Percentiles rank a stretch among this genome's conserved stretches.
Evolutionary conservation across 2,113 vertebrate genomes (phyloP).

Genomic region (Calidris pygmaea): DNA sequence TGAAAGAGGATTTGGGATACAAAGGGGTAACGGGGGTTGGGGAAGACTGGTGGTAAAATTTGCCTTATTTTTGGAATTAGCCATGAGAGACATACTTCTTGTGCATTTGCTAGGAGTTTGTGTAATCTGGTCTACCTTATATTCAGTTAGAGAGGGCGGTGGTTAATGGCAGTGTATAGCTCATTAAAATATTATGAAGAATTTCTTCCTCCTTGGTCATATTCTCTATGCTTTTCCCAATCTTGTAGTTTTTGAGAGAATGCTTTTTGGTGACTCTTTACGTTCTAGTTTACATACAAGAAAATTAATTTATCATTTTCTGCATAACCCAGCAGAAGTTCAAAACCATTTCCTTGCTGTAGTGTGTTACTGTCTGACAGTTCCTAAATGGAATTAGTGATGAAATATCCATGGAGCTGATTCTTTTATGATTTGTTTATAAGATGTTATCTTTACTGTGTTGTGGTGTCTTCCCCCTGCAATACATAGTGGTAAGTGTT

Average conservation of each 20-base stretch:
- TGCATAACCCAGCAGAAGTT: background rate
- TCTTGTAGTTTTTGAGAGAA: background rate
- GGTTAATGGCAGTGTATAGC: background rate
- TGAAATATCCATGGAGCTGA: background rate
- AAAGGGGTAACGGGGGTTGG: fast-evolving
- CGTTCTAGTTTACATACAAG: background rate
- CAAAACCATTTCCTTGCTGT: background rate
- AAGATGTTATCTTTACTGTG: background rate
- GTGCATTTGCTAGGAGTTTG: background rate
- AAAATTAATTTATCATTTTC: background rate
- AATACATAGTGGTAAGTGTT: background rate
- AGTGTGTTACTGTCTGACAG: background rate
- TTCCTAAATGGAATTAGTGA: background rate
- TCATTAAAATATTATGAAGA: background rate
- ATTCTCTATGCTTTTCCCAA: background rate
- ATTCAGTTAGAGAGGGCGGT: background rate
- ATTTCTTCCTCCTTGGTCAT: background rate
- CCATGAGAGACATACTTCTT: background rate
- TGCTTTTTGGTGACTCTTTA: background rate
- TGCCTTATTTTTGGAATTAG: background rate
- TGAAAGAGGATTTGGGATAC: background rate
- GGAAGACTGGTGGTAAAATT: background rate
- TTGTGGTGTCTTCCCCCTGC: background rate
- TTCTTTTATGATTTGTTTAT: background rate
- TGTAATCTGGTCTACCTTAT: background rate